Evolutionary conservation across 1,140 invertebrate species (phyloP).

Genomic region (Aphis gossypii): DNA sequence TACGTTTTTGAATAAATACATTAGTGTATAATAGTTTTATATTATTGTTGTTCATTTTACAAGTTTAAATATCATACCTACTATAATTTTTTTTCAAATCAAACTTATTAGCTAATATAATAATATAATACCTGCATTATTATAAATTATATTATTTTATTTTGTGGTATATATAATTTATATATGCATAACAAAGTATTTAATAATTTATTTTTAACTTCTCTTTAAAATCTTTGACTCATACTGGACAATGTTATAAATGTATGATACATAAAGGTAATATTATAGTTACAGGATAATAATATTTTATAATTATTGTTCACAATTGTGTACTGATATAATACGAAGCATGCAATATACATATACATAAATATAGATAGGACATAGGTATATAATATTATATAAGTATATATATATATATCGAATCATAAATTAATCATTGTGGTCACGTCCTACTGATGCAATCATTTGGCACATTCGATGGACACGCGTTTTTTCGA

Average conservation of each 20-base stretch:
- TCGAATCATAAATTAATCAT: neutral
- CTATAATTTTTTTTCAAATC: neutral
- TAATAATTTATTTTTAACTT: neutral
- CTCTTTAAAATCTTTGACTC: neutral
- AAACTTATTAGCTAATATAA: neutral
- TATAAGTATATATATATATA: neutral
- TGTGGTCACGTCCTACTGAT: neutral
- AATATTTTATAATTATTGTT: neutral
- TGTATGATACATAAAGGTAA: too few species aligned
- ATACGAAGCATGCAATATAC: neutral
- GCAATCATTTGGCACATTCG: constrained; percentile 7
- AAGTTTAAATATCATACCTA: neutral
- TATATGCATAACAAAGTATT: neutral
- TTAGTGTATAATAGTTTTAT: neutral
- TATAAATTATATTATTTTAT: neutral
- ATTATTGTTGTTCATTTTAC: neutral
- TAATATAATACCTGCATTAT: neutral
- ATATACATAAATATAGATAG: neutral
- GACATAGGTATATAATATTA: neutral
- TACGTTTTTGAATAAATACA: neutral
- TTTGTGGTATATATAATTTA: neutral
- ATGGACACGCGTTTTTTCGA: neutral
- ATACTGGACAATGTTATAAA: neutral
- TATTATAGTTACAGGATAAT: neutral
- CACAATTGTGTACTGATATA: neutral